These are phyloP conservation scores for Danionella cerebrum DNA, from an alignment of 2,113 vertebrate species.

Conservation along the genomic window DNA sequence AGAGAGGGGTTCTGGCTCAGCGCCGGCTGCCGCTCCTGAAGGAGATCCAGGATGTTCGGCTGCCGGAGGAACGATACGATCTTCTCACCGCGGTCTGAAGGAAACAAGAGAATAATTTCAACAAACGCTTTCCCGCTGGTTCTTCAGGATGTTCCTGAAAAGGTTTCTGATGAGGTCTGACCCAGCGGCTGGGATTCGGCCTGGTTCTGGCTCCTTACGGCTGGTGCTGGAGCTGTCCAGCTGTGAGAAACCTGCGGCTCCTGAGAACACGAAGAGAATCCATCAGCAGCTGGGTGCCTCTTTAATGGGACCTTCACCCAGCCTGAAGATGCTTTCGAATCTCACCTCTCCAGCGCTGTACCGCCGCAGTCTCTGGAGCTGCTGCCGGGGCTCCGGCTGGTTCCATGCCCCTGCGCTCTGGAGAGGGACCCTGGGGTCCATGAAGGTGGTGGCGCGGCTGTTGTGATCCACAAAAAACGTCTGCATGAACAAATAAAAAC, in stretches of 20 bases:
- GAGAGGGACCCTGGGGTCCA: constrained; percentile 92
- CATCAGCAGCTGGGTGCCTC: too few species aligned
- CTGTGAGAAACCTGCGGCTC: constrained; percentile 92
- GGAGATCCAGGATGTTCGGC: constrained; percentile 93
- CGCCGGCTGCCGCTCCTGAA: constrained; percentile 92
- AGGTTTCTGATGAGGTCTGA: constrained; percentile 35
- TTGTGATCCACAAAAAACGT: constrained; percentile 99
- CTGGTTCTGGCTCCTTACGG: constrained; percentile 84
- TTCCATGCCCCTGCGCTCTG: constrained; percentile 87
- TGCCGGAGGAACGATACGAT: constrained; percentile 96
- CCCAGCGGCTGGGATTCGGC: constrained; percentile 73
- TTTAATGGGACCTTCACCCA: too few species aligned
- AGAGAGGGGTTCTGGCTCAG: constrained; percentile 85
- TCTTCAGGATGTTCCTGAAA: too few species aligned
- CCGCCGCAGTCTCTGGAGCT: constrained; percentile 92
- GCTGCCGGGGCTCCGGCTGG: constrained; percentile 87
- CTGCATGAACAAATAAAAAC: constrained; percentile 51
- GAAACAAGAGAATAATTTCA: neutral
- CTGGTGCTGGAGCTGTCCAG: constrained; percentile 80
- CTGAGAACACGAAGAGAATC: constrained; percentile 54
- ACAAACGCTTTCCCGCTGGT: too few species aligned
- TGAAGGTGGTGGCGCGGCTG: constrained; percentile 93
- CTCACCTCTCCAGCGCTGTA: constrained; percentile 98
- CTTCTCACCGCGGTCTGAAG: constrained; percentile 94
- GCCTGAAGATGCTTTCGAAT: too few species aligned